Base-by-base conservation (phyloP, 2,888 invertebrate genomes). In the Hypselothyrea guttata region DNA sequence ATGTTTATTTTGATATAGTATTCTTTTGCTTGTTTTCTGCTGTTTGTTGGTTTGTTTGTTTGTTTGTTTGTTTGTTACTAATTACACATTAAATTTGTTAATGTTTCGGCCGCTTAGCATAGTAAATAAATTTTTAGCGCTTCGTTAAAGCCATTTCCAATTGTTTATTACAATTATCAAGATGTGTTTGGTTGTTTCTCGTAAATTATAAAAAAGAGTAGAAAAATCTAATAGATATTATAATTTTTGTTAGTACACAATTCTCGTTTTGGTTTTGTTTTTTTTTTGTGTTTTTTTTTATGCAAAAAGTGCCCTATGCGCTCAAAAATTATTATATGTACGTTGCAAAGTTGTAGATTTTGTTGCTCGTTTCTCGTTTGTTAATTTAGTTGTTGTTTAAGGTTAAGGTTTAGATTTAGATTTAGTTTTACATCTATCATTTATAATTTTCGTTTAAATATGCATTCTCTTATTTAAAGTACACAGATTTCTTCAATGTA, bases 181-280 rank as follows among this genome's bases (percentile, higher is more conserved):
- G 60, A 71, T 68, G 76, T 41, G 54, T 67, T 67, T 55, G 61
- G 75, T 76, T 81, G n/a, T n/a, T n/a, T n/a, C n/a, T n/a, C n/a
- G n/a, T n/a, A 81, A 81, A 81, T 81, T 67, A 85, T 82, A 85
- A 74, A 81, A 79, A 83, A 83, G 85, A 83, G 82, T 82, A 82
- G 82, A 82, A 85, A 79, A 85, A 74, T 85, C 82, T 84, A 85
- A 79, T 84, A 79, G 75, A 85, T 74, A 83, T 71, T 52, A 49
- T 76, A 58, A 66, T 38, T 71, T 60, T 49, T 64, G 67, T 71
- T 78, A 75, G 72, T 75, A 63, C 53, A 68, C 53, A 57, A 81
- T 65, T 51, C 70, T 84, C 45, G 71, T 69, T 72, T 84, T 82
- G 3, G 22, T 22, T 22, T 22, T 22, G 2, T 2, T 22, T 22